Percentiles rank a stretch among this genome's conserved stretches.
These are phyloP conservation scores for Podarcis muralis DNA, from an alignment of 2,113 vertebrate species.

Conservation along the genomic window DNA sequence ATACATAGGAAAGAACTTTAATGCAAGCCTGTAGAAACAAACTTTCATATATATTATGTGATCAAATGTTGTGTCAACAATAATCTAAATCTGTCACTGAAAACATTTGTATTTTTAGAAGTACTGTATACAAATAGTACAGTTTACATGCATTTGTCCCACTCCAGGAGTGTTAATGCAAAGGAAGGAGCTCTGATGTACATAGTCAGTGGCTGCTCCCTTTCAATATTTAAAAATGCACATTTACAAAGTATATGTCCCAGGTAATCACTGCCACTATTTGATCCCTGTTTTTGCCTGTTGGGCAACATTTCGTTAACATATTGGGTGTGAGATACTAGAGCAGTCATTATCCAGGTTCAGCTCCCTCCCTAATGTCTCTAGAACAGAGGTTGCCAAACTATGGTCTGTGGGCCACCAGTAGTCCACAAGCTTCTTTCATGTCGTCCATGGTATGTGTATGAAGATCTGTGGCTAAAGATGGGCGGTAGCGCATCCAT, in stretches of 20 bases:
- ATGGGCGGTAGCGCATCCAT: too few relatives aligned
- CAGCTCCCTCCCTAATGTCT: neutral
- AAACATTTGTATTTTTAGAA: neutral
- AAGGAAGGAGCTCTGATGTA: neutral
- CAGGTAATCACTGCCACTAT: neutral
- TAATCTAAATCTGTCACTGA: neutral
- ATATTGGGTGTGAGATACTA: neutral
- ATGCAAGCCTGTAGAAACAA: neutral
- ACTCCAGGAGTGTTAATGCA: neutral
- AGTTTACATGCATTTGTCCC: neutral
- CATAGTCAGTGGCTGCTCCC: too few relatives aligned
- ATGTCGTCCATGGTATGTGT: too few relatives aligned
- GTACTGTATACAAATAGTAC: neutral
- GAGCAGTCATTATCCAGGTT: neutral
- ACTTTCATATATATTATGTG: neutral
- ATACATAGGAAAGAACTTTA: neutral
- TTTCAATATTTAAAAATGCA: too few relatives aligned
- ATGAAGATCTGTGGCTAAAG: too few relatives aligned
- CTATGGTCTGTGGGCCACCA: too few relatives aligned
- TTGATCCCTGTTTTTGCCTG: neutral
- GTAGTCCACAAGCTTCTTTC: too few relatives aligned
- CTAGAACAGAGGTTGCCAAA: neutral
- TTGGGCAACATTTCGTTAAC: neutral
- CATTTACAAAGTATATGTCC: neutral
- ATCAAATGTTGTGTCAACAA: neutral